Conservation (phyloP, 2,797 vertebrate species). For the Girardinus metallicus region DNA sequence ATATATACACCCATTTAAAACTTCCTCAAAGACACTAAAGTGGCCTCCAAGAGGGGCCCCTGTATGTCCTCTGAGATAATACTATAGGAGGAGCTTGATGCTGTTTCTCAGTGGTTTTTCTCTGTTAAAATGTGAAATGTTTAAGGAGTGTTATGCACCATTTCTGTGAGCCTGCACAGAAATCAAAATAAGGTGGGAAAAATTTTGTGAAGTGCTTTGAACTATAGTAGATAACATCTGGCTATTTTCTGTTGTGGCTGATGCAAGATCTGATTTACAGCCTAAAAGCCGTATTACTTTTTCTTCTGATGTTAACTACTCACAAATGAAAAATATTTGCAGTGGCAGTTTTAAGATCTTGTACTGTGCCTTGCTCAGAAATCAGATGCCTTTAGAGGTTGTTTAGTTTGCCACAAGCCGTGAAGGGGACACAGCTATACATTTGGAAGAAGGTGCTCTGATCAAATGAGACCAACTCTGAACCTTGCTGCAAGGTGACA, state of each 20-base stretch:
- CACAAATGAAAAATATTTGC: neutral
- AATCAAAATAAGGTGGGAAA: neutral
- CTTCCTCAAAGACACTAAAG: neutral
- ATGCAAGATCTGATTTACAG: constrained; percentile 4
- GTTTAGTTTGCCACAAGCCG: neutral
- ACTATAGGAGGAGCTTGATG: neutral
- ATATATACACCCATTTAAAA: neutral
- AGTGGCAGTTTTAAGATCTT: neutral
- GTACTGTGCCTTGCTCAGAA: neutral
- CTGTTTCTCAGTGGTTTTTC: constrained; percentile 7
- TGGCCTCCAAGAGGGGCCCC: neutral
- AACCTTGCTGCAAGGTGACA: neutral
- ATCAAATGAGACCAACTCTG: neutral
- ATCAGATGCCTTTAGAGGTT: neutral
- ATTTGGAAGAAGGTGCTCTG: neutral
- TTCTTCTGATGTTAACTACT: neutral
- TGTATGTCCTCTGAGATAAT: neutral
- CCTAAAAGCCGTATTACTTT: neutral
- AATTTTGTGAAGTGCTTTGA: neutral
- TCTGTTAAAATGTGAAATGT: constrained; percentile 7
- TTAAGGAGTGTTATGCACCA: neutral
- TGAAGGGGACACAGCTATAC: neutral
- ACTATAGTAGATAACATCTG: neutral
- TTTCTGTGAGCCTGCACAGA: neutral
- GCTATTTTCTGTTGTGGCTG: neutral